These are phyloP conservation scores for Coracias cyanogaster DNA, from an alignment of 2,797 vertebrate genomes.

Conservation along the genomic window DNA sequence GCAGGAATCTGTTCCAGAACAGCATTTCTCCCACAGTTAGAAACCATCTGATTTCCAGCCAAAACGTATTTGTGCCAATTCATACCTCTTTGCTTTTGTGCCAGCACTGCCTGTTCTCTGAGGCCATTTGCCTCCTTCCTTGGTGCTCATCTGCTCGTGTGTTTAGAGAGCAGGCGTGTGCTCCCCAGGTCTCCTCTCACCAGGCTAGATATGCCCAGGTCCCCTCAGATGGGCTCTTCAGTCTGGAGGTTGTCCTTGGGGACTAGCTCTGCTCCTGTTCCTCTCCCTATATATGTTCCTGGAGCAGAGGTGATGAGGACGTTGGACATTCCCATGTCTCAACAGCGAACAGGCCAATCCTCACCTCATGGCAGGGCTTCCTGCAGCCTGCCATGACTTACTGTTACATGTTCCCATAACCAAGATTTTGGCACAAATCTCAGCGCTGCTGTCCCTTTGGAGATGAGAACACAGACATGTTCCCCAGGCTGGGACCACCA, in stretches of 20 bases:
- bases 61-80: constrained; percentile 49
- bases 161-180: neutral
- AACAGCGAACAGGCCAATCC: neutral
- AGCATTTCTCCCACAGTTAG: constrained; percentile 44
- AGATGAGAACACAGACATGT: neutral
- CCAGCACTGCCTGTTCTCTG: constrained; percentile 12
- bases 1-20: constrained; percentile 57
- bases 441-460: neutral
- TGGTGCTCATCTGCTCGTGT: neutral
- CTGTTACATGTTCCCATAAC: neutral
- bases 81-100: constrained; percentile 12
- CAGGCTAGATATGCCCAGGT: neutral
- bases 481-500: neutral
- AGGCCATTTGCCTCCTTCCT: constrained; percentile 15
- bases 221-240: neutral
- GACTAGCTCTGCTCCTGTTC: neutral
- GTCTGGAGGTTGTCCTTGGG: neutral
- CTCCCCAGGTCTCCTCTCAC: neutral
- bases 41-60: constrained; percentile 42
- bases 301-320: neutral
- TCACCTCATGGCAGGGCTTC: neutral
- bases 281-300: neutral
- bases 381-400: neutral
- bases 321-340: fast-evolving
- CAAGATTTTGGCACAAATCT: neutral